These are phyloP conservation scores for Anas platyrhynchos DNA, from an alignment of 2,113 vertebrate genomes.

Conservation along the genomic window DNA sequence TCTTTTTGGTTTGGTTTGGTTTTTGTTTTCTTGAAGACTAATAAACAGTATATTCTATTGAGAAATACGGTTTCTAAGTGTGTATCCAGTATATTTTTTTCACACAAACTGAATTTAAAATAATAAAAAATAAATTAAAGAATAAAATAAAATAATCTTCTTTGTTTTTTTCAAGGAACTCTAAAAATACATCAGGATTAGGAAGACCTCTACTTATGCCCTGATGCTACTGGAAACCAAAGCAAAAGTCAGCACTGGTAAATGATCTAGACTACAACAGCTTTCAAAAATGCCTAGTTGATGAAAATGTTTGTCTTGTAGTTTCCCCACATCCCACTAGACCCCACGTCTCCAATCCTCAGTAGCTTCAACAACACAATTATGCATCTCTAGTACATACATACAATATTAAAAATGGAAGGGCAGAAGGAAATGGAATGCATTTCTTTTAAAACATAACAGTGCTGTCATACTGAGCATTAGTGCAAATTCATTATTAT, in stretches of 20 bases:
- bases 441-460: background rate
- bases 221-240: background rate
- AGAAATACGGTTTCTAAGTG: background rate
- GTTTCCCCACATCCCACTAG: background rate
- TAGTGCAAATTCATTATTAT: background rate
- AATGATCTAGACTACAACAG: background rate
- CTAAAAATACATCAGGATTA: background rate
- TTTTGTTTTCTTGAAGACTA: background rate
- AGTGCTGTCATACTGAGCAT: background rate
- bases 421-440: background rate
- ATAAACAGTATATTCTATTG: background rate
- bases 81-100: background rate
- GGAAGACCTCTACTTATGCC: background rate
- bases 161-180: background rate
- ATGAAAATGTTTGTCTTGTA: background rate
- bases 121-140: background rate
- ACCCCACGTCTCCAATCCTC: background rate
- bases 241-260: background rate
- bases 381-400: background rate
- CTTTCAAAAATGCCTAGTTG: background rate
- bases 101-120: background rate
- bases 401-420: background rate
- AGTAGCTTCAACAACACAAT: background rate
- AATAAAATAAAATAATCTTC: background rate
- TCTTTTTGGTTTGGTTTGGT: background rate